Conservation (phyloP, 2,113 vertebrate genomes). For the Oryzias javanicus region DNA sequence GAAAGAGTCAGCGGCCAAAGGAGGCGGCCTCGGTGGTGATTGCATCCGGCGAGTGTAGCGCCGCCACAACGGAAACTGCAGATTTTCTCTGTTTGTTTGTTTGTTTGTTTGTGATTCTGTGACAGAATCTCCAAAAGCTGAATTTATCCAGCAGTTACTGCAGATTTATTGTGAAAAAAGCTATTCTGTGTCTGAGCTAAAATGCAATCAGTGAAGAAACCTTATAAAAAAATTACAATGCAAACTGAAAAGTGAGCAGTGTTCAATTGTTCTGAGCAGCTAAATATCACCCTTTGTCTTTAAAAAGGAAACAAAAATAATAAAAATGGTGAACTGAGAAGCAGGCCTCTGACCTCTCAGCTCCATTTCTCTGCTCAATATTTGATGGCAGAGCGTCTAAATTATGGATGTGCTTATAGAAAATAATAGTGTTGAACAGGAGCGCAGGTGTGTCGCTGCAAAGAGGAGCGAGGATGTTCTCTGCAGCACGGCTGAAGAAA, state of each 20-base stretch:
- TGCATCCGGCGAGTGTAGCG: conserved; percentile 2
- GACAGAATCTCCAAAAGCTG: too few relatives aligned
- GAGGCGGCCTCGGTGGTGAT: too few relatives aligned
- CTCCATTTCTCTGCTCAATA: conserved; percentile 62
- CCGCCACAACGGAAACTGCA: conserved; percentile 29
- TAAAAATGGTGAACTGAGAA: conserved; percentile 19
- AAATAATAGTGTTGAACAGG: conserved; percentile 67
- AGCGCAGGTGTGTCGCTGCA: conserved; percentile 32
- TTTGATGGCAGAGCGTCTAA: conserved; percentile 57
- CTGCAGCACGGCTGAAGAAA: conserved; percentile 12
- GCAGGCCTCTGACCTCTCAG: conserved; percentile 53
- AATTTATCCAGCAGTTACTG: too few relatives aligned
- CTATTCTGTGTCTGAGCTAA: not conserved
- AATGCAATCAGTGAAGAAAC: conserved; percentile 22
- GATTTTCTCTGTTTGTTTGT: conserved; percentile 16
- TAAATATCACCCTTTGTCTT: too few relatives aligned
- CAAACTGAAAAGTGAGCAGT: not conserved
- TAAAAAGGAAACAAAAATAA: not conserved
- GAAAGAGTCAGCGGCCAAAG: too few relatives aligned
- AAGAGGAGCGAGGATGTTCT: conserved; percentile 31
- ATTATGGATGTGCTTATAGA: conserved; percentile 73
- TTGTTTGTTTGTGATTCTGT: too few relatives aligned
- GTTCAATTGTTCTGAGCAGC: not conserved
- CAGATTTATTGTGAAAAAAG: too few relatives aligned
- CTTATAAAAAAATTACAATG: conserved; percentile 7